Evolutionary conservation across 2,797 vertebrate genomes (phyloP).

Genomic region (Varecia variegata): DNA sequence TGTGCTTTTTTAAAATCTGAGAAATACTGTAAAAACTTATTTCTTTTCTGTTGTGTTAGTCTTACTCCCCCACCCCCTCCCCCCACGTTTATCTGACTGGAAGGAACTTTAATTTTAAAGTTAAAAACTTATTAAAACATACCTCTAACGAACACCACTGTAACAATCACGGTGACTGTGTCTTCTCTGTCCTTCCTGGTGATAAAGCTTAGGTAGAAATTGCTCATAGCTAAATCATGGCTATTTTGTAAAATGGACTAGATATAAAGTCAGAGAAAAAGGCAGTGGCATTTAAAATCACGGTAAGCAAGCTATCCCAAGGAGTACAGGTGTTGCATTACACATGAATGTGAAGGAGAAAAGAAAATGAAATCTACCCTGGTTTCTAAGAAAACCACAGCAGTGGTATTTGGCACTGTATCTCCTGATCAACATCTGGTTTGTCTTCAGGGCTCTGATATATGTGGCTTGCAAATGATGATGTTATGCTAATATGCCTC

Average conservation of each 20-base stretch:
- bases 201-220: neutral
- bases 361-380: neutral
- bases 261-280: neutral
- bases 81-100: neutral
- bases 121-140: neutral
- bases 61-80: neutral
- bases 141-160: neutral
- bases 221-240: neutral
- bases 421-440: constrained; percentile 33
- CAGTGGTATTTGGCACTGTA: neutral
- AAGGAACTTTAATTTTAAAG: neutral
- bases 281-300: neutral
- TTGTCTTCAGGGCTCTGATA: constrained; percentile 29
- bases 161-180: neutral
- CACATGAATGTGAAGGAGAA: neutral
- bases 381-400: neutral
- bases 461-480: neutral
- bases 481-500: neutral
- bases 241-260: neutral
- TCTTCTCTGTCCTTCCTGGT: neutral
- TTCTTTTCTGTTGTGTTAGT: neutral
- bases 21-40: neutral
- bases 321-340: neutral
- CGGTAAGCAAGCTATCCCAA: neutral
- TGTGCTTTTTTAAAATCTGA: constrained; percentile 19